Base-by-base conservation (phyloP, 2,888 invertebrate genomes). In the Apodemia hepburni region DNA sequence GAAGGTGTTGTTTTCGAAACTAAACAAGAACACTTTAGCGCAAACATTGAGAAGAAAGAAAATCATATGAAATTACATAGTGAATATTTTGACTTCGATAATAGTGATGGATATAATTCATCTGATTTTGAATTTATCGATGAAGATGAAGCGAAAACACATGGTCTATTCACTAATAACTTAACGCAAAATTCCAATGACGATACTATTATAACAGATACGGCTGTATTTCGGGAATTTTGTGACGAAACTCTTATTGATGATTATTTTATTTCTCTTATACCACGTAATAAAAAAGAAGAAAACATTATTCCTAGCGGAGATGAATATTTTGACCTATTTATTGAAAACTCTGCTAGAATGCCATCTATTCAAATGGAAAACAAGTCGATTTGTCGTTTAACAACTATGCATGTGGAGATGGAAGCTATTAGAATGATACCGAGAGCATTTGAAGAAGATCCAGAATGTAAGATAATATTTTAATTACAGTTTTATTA, bases 71-170 rank as follows among this genome's bases (percentile, higher is more conserved):
- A 42, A 42, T 12, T 15, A 15, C 15, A 15, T 42, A 42, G 15
- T 42, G 42, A 42, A 42, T 15, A 42, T 42, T 42, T 42, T 42
- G 42, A 71, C 51, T 66, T 66, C 1, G 68, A 71, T 35, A 64
- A 70, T 35, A 70, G 71, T 17, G 68, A 69, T 17, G 81, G 80
- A 2, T 87, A 86, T 60, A 70, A 81, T 65, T 87, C 87, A 0
- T 83, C 86, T 6, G 85, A 88, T 75, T 89, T 88, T 62, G 87
- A 88, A 72, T 85, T 87, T 62, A 87, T 87, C 54, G 75, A 76
- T 1, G 87, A 88, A 75, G 68, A 70, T 2, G 85, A 87, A 68
- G 84, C 87, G 4, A 72, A 72, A 60, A 66, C 66, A 22, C 69
- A 73, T 5, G 76, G 75, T 3, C 2, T 42, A 70, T 78, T 2